Evolutionary conservation across 2,113 vertebrate species (phyloP), one percentile per base, ranked within the genome.

Genomic region (Chamaetylas fuelleborni): DNA sequence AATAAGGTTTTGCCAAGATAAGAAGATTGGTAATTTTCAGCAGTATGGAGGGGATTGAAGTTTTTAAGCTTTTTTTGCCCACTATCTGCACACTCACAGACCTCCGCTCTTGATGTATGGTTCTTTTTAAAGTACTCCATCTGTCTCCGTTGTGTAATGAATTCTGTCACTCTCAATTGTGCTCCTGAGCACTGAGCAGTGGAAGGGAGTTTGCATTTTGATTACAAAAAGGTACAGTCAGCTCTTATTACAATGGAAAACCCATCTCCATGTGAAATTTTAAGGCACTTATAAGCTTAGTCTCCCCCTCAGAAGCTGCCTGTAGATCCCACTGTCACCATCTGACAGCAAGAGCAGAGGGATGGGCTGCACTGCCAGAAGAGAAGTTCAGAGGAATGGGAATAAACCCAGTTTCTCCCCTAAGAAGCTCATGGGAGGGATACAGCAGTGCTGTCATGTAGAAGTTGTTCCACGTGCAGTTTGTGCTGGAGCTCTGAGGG

Each of bases 101-200:
- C 93, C 95, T 95, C 86, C 28, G 24, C 73, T 95, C 88, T 94
- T 95, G 93, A 94, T 90, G 91, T 94, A 95, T 69, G 76, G 73
- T 83, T 96, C 94, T 95, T 96, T 96, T 96, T 94, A 88, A 95
- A 96, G 95, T 89, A 87, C 81, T 95, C 85, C 81, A 93, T 96
- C 94, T 91, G 92, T 92, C 93, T 95, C 81, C 2, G 18, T 96
- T 88, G 94, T 91, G 92, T 97, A 97, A 97, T 96, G 96, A 97
- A 97, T 97, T 97, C 97, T 97, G 97, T 97, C 97, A 97, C 95
- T 97, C 97, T 96, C 96, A 93, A 94, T 96, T 96, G 86, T 92
- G 93, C 73, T 96, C 86, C 74, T 84, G 58, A 95, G 86, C 89
- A 40, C 73, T 34, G 77, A 96, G 93, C 83, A 76, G 80, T 51